phyloP scores from a whole-genome alignment of 2,113 vertebrate genomes.

The Ancistrus triradiatus region DNA sequence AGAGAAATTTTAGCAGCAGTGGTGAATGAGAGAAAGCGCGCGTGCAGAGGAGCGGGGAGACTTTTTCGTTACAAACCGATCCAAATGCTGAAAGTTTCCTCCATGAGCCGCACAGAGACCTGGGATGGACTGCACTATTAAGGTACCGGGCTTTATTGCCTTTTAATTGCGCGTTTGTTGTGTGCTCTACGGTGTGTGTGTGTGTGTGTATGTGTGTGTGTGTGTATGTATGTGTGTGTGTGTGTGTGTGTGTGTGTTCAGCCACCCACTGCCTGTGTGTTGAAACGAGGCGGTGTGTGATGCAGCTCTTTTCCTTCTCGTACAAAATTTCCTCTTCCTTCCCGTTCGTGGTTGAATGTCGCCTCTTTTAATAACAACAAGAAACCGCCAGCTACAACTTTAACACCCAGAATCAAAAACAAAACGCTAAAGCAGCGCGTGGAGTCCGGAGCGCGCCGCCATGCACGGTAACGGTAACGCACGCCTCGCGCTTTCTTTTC shows the following conservation, averaged over 20 bases:
- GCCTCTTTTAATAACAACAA: conserved; percentile 80
- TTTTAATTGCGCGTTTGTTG: neutral
- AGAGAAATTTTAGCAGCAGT: conserved; percentile 64
- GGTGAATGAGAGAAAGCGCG: conserved; percentile 69
- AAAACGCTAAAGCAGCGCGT: conserved; percentile 34
- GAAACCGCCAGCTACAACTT: conserved; percentile 64
- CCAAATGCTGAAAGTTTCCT: conserved; percentile 27
- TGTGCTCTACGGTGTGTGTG: conserved; percentile 46
- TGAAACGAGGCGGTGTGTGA: conserved; percentile 65
- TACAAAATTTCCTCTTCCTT: conserved; percentile 89
- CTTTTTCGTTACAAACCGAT: too few species aligned
- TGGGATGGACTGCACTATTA: conserved; percentile 81
- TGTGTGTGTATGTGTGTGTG: conserved; percentile 28
- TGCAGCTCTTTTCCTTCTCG: conserved; percentile 83
- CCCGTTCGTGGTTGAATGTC: conserved; percentile 85
- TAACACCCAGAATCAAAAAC: conserved; percentile 64
- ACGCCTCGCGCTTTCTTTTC: neutral
- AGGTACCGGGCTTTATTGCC: conserved; percentile 63
- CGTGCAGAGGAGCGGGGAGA: conserved; percentile 50
- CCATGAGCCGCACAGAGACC: conserved; percentile 59
- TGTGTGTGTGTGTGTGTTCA: conserved; percentile 38
- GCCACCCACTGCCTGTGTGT: conserved; percentile 60
- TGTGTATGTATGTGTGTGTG: conserved; percentile 45
- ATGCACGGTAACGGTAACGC: neutral
- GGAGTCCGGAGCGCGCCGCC: conserved; percentile 49